Evolutionary conservation across 2,888 invertebrate species (phyloP), one percentile per base, ranked within the genome.

Genomic region (Oscheius onirici): DNA sequence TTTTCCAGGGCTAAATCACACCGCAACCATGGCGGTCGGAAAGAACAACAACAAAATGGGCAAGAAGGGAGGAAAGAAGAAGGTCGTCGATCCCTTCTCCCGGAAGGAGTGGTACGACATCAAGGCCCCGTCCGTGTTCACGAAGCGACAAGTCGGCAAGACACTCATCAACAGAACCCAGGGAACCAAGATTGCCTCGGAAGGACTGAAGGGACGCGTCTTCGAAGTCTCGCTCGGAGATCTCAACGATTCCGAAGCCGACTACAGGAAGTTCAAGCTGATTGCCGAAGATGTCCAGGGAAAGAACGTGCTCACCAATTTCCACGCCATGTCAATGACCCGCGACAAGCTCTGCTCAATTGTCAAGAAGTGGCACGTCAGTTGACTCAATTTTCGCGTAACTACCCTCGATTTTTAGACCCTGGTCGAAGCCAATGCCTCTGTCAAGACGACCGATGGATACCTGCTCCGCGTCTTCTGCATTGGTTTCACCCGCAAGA

Each of bases 21-120:
- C 77, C 75, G 78, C 81, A 71, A 76, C 60, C 54, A 90, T 90
- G 90, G 90, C 90, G 80, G 90, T 90, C 77, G 90, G 90, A 74
- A 90, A 90, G 85, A 89, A 89, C 87, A 90, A 89, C 91, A 90
- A 90, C 91, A 95, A 97, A 87, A 92, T 97, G 78, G 97, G 97
- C 88, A 99, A 99, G 91, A 99, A 99, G 91, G 97, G 97, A 89
- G 93, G 95, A 87, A 99, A 99, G 90, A 99, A 99, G 95, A 99
- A 99, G 95, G 88, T 77, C 84, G 93, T 99, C 61, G 99, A 99
- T 90, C 99, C 99, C n/a, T 99, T 99, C 91, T 95, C 97, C 83
- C 93, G 97, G 82, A 99, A 99, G 90, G 99, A 99, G 90, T 99
- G 99, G 99, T 99, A 99, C 89, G 97, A 97, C 93, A 94, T 99